Conservation (phyloP, 92 coral and sea anemone species). For the Muricea muricata region DNA sequence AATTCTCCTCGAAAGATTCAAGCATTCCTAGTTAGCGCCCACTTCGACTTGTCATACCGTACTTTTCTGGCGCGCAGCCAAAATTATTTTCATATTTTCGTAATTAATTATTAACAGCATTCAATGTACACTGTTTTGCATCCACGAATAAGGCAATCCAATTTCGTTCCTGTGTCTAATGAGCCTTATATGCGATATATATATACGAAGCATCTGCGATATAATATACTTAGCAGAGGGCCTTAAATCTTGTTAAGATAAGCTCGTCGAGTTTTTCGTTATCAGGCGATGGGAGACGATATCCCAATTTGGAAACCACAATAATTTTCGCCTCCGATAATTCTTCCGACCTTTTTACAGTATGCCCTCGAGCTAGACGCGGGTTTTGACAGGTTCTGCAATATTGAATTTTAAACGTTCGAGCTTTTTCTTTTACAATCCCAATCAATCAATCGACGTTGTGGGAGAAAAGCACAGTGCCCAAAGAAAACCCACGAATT, state of each 20-base stretch:
- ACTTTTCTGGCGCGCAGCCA: neutral
- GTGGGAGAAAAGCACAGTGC: too few relatives aligned
- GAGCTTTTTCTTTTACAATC: too few relatives aligned
- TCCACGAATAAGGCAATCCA: neutral
- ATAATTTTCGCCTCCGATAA: neutral
- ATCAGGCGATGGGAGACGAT: neutral
- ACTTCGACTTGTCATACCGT: too few relatives aligned
- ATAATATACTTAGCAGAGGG: neutral
- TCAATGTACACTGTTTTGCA: neutral
- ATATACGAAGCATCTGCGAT: too few relatives aligned
- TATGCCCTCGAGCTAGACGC: too few relatives aligned
- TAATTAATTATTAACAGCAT: constrained; percentile 18
- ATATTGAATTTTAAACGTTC: too few relatives aligned
- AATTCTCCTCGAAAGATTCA: neutral
- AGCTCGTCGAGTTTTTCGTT: neutral
- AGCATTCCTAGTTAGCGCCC: neutral
- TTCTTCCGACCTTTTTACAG: neutral
- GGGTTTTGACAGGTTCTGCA: too few relatives aligned
- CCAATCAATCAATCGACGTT: too few relatives aligned
- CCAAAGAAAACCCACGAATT: too few relatives aligned
- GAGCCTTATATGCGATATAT: neutral
- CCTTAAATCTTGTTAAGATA: neutral
- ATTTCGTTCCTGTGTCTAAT: neutral
- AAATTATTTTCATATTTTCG: neutral
- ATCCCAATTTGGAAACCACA: neutral